phyloP scores from a whole-genome alignment of 2,888 invertebrate genomes.

The Callosobruchus maculatus region DNA sequence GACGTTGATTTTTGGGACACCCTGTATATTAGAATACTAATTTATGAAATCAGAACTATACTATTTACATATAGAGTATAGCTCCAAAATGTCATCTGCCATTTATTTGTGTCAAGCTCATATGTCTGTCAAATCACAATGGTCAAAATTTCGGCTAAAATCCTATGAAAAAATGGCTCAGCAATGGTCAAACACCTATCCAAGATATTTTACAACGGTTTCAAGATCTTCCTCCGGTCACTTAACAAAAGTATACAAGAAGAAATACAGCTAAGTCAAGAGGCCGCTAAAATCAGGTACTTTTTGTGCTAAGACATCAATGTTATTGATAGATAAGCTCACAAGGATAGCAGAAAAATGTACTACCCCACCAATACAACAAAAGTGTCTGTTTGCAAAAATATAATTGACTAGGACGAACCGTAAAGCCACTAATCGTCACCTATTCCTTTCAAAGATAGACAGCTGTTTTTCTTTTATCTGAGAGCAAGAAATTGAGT shows the following conservation, averaged over 20 bases:
- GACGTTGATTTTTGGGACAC: too few species aligned
- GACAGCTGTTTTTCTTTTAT: too few species aligned
- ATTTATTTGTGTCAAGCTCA: slow-evolving; percentile 1
- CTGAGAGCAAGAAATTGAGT: too few species aligned
- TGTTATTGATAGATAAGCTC: too few species aligned
- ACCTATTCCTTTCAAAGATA: too few species aligned
- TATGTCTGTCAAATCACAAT: neutral
- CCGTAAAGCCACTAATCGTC: too few species aligned
- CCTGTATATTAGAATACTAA: too few species aligned
- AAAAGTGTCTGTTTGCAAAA: too few species aligned
- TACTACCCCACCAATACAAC: neutral
- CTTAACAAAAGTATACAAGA: slow-evolving; percentile 64
- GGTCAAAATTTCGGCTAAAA: neutral
- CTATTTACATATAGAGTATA: too few species aligned
- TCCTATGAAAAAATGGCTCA: neutral
- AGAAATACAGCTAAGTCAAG: slow-evolving; percentile 71
- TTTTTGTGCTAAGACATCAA: neutral
- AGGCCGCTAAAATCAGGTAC: slow-evolving; percentile 60
- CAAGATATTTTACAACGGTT: slow-evolving; percentile 22
- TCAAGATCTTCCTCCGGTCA: slow-evolving; percentile 25
- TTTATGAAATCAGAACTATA: too few species aligned
- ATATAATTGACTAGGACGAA: too few species aligned
- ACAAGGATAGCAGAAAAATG: too few species aligned
- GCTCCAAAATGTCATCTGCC: neutral
- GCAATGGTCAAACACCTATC: slow-evolving; percentile 24